Evolutionary conservation across 2,888 invertebrate species (phyloP).

Genomic region (Podotricha telesiphe): DNA sequence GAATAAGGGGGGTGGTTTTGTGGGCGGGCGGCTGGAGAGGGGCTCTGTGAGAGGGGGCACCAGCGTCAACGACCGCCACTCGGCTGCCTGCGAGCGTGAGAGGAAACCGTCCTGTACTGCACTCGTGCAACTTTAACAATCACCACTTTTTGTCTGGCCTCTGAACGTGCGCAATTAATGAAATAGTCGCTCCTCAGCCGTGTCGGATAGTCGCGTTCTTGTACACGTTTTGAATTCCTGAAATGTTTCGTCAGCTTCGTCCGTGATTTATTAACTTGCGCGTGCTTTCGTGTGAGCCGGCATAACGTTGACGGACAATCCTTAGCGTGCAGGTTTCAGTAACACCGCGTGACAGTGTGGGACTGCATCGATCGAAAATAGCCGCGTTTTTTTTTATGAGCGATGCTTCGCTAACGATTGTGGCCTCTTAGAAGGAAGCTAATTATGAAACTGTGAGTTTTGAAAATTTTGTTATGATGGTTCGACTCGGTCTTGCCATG

Average conservation of each 20-base stretch:
- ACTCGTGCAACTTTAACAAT: slow-evolving; percentile 45
- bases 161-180: slow-evolving; percentile 27
- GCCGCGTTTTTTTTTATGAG: slow-evolving; percentile 61
- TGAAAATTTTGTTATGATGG: slow-evolving; percentile 59
- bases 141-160: slow-evolving; percentile 29
- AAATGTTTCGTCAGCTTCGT: slow-evolving; percentile 30
- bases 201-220: slow-evolving; percentile 33
- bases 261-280: slow-evolving; percentile 48
- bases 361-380: slow-evolving; percentile 71
- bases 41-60: slow-evolving; percentile 57
- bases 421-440: slow-evolving; percentile 34
- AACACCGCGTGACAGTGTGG: slow-evolving; percentile 63
- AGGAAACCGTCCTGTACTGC: slow-evolving; percentile 65
- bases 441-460: slow-evolving; percentile 50
- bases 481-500: slow-evolving; percentile 77
- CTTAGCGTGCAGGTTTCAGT: slow-evolving; percentile 55
- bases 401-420: slow-evolving; percentile 55
- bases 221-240: slow-evolving; percentile 16
- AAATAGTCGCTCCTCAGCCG: slow-evolving; percentile 25
- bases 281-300: slow-evolving; percentile 53
- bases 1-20: slow-evolving; percentile 57
- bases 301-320: slow-evolving; percentile 61
- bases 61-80: slow-evolving; percentile 82
- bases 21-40: slow-evolving; percentile 80
- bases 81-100: slow-evolving; percentile 70